Percentiles rank a stretch among this genome's conserved stretches.
phyloP scores from a whole-genome alignment of 2,113 vertebrate species.

The Laticauda colubrina region DNA sequence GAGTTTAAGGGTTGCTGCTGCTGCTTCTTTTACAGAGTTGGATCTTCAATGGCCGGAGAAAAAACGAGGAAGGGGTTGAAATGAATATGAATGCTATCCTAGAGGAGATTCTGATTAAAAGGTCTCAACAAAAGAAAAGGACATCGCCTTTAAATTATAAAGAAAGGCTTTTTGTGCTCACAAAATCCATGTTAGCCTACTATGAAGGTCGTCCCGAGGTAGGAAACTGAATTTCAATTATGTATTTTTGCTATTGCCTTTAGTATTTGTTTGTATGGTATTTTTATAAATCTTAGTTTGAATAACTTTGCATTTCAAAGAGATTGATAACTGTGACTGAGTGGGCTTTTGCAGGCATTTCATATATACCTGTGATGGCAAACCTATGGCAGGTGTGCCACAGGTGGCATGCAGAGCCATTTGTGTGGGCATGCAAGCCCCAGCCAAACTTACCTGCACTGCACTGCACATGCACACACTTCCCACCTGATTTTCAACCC shows the following conservation, averaged over 20 bases:
- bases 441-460: too few relatives aligned
- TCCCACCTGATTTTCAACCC: too few relatives aligned
- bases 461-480: too few relatives aligned
- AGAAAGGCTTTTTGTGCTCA: constrained; percentile 89
- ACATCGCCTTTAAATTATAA: constrained; percentile 94
- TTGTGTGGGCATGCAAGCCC: too few relatives aligned
- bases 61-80: constrained; percentile 69
- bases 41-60: constrained; percentile 77
- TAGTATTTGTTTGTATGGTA: neutral
- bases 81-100: constrained; percentile 85
- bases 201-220: constrained; percentile 89
- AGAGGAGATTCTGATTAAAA: constrained; percentile 90
- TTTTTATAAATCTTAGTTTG: neutral
- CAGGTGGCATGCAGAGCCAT: too few relatives aligned
- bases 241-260: constrained; percentile 3
- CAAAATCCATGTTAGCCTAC: constrained; percentile 81
- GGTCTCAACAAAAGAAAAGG: constrained; percentile 92
- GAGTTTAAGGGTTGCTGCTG: neutral
- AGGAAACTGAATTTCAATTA: constrained; percentile 36
- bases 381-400: too few relatives aligned
- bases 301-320: neutral
- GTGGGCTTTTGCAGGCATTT: neutral
- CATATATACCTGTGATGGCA: too few relatives aligned
- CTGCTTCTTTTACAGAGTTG: constrained; percentile 50
- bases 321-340: neutral